Base-by-base conservation (phyloP, 2,797 vertebrate genomes). In the Myiotriccus ornatus region DNA sequence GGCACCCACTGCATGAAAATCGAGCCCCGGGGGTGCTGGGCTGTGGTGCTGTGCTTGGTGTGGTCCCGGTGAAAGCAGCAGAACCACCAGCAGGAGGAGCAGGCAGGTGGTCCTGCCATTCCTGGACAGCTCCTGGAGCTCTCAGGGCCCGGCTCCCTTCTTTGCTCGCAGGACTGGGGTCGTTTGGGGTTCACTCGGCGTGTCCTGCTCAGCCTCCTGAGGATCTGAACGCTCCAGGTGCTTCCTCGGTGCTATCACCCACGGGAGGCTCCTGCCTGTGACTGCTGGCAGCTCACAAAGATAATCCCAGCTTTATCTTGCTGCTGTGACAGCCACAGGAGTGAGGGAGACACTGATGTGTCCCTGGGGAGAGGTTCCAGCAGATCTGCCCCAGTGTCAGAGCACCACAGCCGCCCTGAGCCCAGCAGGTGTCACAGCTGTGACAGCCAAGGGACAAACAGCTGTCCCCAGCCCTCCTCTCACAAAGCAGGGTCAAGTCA, bases 401-500 rank as follows among this genome's bases (percentile, higher is more conserved):
- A n/a, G 46, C 62, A 0, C 30, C 1, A 9, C 0, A 43, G 37
- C 44, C 19, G 23, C 46, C 56, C 77, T 28, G 25, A 77, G 19
- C 2, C 9, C 35, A 12, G 34, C 20, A 7, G 68, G 4, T 23
- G 76, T 28, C 27, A 14, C 35, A 59, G 27, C 30, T 44, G 44
- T n/a, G n/a, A 9, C 0, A 6, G 18, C 3, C 37, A 14, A 16
- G 56, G 41, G 22, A 9, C 4, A 24, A 71, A 43, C 12, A 18
- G 11, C 37, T 49, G 43, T 24, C 49, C 70, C 41, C 12, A 4
- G 28, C 20, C 12, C 39, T 35, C 49, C 44, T 28, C 24, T 52
- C 8, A 0, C 43, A 22, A 1, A 55, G 39, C 3, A 9, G 12
- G 12, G 3, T 0, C 0, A 14, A 23, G 27, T 27, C 3, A 10